Base-by-base conservation (phyloP, 2,888 invertebrate species). In the Aphidius colemani region DNA sequence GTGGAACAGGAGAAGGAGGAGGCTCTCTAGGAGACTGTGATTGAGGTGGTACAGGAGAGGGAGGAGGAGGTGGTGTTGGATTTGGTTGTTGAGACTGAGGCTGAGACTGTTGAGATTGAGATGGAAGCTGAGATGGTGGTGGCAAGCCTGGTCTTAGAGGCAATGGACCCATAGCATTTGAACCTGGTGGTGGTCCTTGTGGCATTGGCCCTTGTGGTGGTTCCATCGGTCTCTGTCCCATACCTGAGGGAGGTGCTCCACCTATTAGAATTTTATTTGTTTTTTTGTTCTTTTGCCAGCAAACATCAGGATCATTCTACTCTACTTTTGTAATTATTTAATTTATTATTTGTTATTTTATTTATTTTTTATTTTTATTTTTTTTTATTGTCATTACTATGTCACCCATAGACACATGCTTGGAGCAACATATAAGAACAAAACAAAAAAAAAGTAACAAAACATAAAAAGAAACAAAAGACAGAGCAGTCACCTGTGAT, bases 191-290 rank as follows among this genome's bases (percentile, higher is more conserved):
- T n/a, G 77, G 73, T 43, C 77, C 78, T 43, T 77, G 59, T n/a
- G 75, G 64, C 30, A 71, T 67, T 10, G 79, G 72, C 30, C 74
- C 76, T 69, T 78, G 81, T 68, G 74, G 66, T 40, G 77, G 74
- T 68, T 82, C 82, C 60, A 76, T 72, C 18, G 78, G 70, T 66
- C 79, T 78, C 68, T 77, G 80, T 57, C 71, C 74, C 72, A 80
- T 75, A 72, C 78, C 78, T 72, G 78, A 73, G 72, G 77, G 75
- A 71, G 77, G 73, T 53, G 77, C 78, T 71, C 78, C 75, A 72
- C 79, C 79, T 79, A 69, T 74, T 73, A 73, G 69, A 67, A 73
- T 72, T 64, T 70, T 65, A 70, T 67, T 72, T 62, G 61, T 63
- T 75, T 74, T 73, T 59, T 30, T 30, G 3, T 30, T 30, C 30